phyloP scores from a whole-genome alignment of 1,140 invertebrate species.

The Coboldia fuscipes region DNA sequence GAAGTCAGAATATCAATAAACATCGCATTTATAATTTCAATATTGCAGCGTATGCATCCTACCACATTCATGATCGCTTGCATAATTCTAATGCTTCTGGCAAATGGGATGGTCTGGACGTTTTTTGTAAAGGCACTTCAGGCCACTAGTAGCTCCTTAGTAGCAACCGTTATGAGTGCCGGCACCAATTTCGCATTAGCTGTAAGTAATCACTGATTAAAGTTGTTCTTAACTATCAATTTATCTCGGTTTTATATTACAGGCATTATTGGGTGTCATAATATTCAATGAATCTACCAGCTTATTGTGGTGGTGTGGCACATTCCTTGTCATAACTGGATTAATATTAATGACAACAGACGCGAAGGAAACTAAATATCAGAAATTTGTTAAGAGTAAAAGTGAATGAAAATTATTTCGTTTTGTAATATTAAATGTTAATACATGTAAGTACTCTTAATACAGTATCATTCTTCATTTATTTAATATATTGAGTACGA shows the following conservation, averaged over 20 bases:
- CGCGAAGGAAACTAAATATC: too few relatives aligned
- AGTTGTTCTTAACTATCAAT: not conserved
- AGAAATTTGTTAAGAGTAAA: too few relatives aligned
- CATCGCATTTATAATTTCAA: too few relatives aligned
- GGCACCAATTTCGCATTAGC: slow-evolving; percentile 33
- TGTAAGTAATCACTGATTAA: slow-evolving; percentile 14
- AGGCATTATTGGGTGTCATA: not conserved
- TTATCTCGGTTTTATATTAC: not conserved
- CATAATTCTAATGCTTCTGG: slow-evolving; percentile 30
- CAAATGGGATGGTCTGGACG: slow-evolving; percentile 29
- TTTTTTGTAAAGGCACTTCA: slow-evolving; percentile 32
- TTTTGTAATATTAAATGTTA: too few relatives aligned
- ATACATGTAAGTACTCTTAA: too few relatives aligned
- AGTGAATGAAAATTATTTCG: too few relatives aligned
- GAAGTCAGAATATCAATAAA: too few relatives aligned
- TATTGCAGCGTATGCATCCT: too few relatives aligned
- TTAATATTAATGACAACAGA: not conserved
- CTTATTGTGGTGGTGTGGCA: slow-evolving; percentile 1
- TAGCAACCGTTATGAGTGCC: slow-evolving; percentile 27
- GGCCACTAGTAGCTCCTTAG: slow-evolving; percentile 26
- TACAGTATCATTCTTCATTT: too few relatives aligned
- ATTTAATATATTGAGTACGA: too few relatives aligned
- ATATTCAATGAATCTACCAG: slow-evolving; percentile 1
- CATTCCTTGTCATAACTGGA: not conserved
- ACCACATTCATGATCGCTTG: too few relatives aligned